Conservation (phyloP, 2,888 invertebrate genomes). For the Andrena flavipes region DNA sequence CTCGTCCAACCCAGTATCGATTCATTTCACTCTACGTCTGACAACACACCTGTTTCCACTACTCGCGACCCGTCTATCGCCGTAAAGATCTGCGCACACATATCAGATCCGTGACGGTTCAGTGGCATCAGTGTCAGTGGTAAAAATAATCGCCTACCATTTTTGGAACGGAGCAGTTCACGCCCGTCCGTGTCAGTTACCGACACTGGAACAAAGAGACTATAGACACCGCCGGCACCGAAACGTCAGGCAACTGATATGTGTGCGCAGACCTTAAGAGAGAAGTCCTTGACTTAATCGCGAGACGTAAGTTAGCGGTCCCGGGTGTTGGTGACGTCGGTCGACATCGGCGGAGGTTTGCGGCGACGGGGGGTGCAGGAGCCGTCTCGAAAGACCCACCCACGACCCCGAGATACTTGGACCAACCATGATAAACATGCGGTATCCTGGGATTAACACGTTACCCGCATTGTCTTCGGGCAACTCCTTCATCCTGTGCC, state of each 20-base stretch:
- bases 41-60: neutral
- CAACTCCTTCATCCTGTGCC: conserved; percentile 14
- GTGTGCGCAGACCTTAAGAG: neutral
- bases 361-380: conserved; percentile 20
- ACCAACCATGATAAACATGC: conserved; percentile 71
- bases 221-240: too few relatives aligned
- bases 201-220: too few relatives aligned
- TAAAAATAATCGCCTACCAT: too few relatives aligned
- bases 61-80: neutral
- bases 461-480: conserved; percentile 69
- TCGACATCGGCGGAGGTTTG: conserved; percentile 47
- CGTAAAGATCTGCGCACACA: neutral
- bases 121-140: too few relatives aligned
- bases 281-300: conserved; percentile 68
- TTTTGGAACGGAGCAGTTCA: too few relatives aligned
- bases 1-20: conserved; percentile 27
- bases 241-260: too few relatives aligned
- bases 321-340: conserved; percentile 62
- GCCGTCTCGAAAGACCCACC: conserved; percentile 41
- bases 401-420: conserved; percentile 57
- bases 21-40: conserved; percentile 13
- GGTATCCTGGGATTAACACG: conserved; percentile 73
- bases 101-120: too few relatives aligned
- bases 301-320: conserved; percentile 59
- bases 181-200: too few relatives aligned